Base-by-base conservation (phyloP, 2,888 invertebrate genomes). In the Eupelmus urozonus region DNA sequence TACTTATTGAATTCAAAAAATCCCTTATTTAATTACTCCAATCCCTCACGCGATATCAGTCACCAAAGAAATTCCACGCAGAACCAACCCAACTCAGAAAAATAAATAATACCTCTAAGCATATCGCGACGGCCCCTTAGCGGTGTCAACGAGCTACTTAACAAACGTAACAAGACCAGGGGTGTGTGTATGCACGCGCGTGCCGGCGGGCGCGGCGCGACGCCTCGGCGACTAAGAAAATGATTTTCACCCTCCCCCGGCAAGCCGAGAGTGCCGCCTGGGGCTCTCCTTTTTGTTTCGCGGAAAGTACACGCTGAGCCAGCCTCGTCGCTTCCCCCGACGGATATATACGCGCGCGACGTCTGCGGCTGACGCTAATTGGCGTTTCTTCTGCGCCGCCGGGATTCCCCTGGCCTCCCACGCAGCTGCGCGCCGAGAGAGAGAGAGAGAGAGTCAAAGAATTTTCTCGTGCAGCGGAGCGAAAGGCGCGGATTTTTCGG, bases 351-450 rank as follows among this genome's bases (percentile, higher is more conserved):
- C 82, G 81, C 81, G 82, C 82, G 82, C 81, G 75, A 80, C 76
- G 76, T 85, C 87, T 87, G 88, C 74, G 77, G 82, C 81, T 88
- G 88, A 88, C 88, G 85, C 88, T 88, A 88, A 88, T 88, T 88
- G 88, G 85, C 84, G 85, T 87, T 86, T 86, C 85, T 85, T 83
- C 20, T 82, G 49, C 67, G 34, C 34, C 27, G 23, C 18, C 20
- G 65, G 62, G 27, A 59, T 53, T 40, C 60, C 11, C 1, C 18
- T 7, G 25, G 27, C 40, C n/a, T 40, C 23, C 2, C 29, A 18
- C 7, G 20, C 16, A 13, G 16, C 16, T 45, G 9, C 2, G 13
- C 9, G 34, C 18, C 2, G 27, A 16, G n/a, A 25, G 57, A 25
- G 20, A 57, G n/a, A 1, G 49, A 49, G 29, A 23, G 18, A 40